Evolutionary conservation across 2,797 vertebrate genomes (phyloP).

Genomic region (Natrix natrix): DNA sequence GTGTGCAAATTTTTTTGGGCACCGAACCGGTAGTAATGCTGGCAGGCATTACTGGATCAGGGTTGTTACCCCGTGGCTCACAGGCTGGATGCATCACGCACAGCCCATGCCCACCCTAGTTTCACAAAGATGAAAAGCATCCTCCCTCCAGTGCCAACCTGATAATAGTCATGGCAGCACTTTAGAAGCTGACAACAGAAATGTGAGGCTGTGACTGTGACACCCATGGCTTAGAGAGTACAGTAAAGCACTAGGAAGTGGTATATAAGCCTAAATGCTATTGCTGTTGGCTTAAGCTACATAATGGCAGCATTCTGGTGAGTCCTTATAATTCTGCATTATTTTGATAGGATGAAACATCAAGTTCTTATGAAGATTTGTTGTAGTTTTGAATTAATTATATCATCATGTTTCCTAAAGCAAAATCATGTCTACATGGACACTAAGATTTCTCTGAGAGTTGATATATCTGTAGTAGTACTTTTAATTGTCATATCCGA

Average conservation of each 20-base stretch:
- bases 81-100: too few species aligned
- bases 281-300: not conserved
- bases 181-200: too few species aligned
- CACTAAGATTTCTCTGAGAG: not conserved
- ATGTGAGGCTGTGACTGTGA: too few species aligned
- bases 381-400: not conserved
- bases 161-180: too few species aligned
- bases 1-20: not conserved
- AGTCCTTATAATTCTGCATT: not conserved
- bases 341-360: not conserved
- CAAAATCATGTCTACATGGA: not conserved
- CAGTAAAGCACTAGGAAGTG: not conserved
- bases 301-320: not conserved
- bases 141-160: too few species aligned
- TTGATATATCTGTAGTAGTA: not conserved
- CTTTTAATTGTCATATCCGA: not conserved
- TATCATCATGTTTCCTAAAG: too few species aligned
- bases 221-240: too few species aligned
- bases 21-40: too few species aligned
- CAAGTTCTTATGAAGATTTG: not conserved
- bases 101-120: too few species aligned
- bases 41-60: too few species aligned
- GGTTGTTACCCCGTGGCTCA: too few species aligned
- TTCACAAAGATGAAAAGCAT: too few species aligned
- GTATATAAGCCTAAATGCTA: not conserved